A percentile compares a stretch with the other conserved stretches of the same genome.
Evolutionary conservation across 2,113 vertebrate genomes (phyloP).

Genomic region (Bufo bufo): DNA sequence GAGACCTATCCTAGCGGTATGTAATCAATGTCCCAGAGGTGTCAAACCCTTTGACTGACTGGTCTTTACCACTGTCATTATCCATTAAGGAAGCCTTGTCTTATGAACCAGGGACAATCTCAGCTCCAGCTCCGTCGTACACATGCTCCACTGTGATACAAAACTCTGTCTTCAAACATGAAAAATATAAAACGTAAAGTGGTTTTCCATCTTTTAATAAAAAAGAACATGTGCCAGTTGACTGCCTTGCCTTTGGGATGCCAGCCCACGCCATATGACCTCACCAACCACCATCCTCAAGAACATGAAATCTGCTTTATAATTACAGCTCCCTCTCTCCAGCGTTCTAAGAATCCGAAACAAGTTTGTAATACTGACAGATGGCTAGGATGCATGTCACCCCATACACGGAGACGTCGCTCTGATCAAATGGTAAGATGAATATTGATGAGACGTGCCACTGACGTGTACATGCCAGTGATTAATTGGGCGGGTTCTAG

Average conservation of each 20-base stretch:
- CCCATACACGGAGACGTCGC: constrained; percentile 39
- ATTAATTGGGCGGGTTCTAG: constrained; percentile 46
- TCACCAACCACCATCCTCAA: constrained; percentile 26
- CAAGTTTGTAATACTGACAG: constrained; percentile 39
- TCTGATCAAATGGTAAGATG: constrained; percentile 51
- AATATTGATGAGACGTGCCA: constrained; percentile 45
- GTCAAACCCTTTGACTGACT: too few relatives aligned
- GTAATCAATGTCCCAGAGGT: too few relatives aligned
- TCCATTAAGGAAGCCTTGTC: neutral
- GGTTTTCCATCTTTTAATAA: neutral
- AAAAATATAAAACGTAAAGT: neutral
- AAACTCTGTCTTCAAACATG: neutral
- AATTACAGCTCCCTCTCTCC: constrained; percentile 17
- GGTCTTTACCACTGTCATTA: neutral
- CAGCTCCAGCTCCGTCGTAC: neutral
- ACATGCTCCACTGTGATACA: neutral
- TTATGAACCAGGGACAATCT: too few relatives aligned
- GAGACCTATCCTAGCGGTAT: too few relatives aligned
- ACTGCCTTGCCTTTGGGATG: neutral
- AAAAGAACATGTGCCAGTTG: constrained; percentile 6
- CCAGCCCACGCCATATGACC: constrained; percentile 21
- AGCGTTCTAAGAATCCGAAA: constrained; percentile 44
- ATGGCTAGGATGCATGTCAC: constrained; percentile 48
- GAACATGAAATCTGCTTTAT: constrained; percentile 16
- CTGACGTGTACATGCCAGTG: constrained; percentile 31